Conservation (phyloP, 2,888 invertebrate species). For the Parascotia fuliginaria region DNA sequence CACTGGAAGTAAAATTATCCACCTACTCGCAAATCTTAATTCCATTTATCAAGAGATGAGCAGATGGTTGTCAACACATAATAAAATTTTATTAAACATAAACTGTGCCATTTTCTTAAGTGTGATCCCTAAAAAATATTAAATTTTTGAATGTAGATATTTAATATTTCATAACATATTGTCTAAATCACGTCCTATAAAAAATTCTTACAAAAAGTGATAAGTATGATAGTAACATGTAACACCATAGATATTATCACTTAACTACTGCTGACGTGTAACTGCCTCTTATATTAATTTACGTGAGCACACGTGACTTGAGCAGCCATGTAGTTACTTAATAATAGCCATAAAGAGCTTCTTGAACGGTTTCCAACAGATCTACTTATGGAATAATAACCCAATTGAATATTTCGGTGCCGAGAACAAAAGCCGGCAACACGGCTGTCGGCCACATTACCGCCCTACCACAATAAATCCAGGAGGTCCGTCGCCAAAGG, state of each 20-base stretch:
- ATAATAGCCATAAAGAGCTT: conserved; percentile 38
- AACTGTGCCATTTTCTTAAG: too few species aligned
- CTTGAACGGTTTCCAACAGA: conserved; percentile 41
- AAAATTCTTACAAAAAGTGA: too few species aligned
- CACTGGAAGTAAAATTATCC: too few species aligned
- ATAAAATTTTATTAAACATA: too few species aligned
- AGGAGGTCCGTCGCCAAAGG: conserved; percentile 82
- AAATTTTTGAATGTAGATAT: too few species aligned
- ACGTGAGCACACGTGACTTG: conserved; percentile 10
- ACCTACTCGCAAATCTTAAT: too few species aligned
- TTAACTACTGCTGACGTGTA: background rate
- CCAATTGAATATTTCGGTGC: conserved; percentile 76
- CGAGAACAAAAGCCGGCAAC: conserved; percentile 81
- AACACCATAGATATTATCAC: conserved; percentile 17
- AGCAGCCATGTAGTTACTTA: conserved; percentile 28
- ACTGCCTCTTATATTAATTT: conserved; percentile 20
- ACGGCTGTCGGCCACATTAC: conserved; percentile 82
- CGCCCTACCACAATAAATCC: conserved; percentile 83
- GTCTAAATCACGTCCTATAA: too few species aligned
- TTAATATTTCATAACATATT: too few species aligned
- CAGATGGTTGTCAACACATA: too few species aligned
- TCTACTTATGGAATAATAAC: conserved; percentile 58
- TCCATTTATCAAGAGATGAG: too few species aligned
- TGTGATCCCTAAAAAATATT: too few species aligned
- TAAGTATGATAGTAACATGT: background rate